Base-by-base conservation (phyloP, 2,113 vertebrate genomes). In the Sinocyclocheilus anophthalmus region DNA sequence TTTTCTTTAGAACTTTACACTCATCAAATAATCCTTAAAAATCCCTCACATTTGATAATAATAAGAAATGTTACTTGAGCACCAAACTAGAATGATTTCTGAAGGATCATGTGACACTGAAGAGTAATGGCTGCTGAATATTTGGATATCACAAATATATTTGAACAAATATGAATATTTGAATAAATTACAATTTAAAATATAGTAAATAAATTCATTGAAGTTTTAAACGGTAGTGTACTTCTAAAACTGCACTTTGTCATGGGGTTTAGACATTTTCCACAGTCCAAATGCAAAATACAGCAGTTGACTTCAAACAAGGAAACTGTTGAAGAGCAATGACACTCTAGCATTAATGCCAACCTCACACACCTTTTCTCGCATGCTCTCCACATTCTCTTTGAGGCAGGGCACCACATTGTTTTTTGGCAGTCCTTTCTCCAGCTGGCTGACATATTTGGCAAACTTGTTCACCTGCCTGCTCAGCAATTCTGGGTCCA, bases 401-500 rank as follows among this genome's bases (percentile, higher is more conserved):
- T 96, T 96, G 33, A 97, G 94, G 50, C 76, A 70, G 18, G 94
- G 92, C 45, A 96, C 93, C 4, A 95, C 93, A 11, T 83, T 95
- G 89, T 97, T 97, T 33, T 89, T 91, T 9, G 94, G 94, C 82
- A 98, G 93, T 14, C 96, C 95, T 88, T 95, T 96, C 91, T 97
- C 95, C 89, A 98, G 83, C 81, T 96, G 95, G 88, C 20, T 93
- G 87, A 96, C 91, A 81, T 94, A 93, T 89, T 96, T 96, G 86
- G 88, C 78, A 6, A 95, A 96, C 88, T 95, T 96, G 75, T 92
- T 93, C 85, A 97, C 94, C 91, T 96, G 92, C 63, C 87, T 57
- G 57, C 90, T 94, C n/a, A 96, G 90, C 45, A 90, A 30, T 86
- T 97, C 96, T 80, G 95, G 90, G 89, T 97, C 95, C 88, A 97